These are phyloP conservation scores for Acronicta aceris DNA, from an alignment of 2,888 invertebrate species.

Conservation along the genomic window DNA sequence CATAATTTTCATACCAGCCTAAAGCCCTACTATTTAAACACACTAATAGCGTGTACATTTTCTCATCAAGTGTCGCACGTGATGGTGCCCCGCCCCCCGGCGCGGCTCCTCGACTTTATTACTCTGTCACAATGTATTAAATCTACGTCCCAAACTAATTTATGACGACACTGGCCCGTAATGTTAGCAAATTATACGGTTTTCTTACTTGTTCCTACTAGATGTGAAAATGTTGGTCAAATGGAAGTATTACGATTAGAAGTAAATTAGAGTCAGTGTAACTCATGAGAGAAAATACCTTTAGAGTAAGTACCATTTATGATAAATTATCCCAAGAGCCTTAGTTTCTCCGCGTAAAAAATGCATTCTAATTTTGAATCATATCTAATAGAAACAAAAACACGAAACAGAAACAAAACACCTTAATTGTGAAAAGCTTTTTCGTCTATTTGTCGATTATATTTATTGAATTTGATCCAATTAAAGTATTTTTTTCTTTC, in stretches of 20 bases:
- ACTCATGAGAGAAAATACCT: too few relatives aligned
- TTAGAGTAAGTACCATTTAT: too few relatives aligned
- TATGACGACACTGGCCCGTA: constrained; percentile 41
- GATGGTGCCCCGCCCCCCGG: constrained; percentile 6
- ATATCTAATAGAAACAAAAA: too few relatives aligned
- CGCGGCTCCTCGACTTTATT: constrained; percentile 26
- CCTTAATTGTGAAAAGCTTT: too few relatives aligned
- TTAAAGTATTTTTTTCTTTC: not conserved
- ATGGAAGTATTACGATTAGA: not conserved
- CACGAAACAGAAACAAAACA: too few relatives aligned
- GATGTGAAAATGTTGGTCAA: constrained; percentile 23
- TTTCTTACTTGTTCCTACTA: constrained; percentile 21
- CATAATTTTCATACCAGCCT: not conserved
- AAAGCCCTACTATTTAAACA: not conserved
- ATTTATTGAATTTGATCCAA: too few relatives aligned
- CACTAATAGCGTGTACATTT: constrained; percentile 23
- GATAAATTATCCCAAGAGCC: too few relatives aligned
- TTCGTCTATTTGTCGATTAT: too few relatives aligned
- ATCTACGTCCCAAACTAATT: constrained; percentile 46
- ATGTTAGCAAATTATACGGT: constrained; percentile 41
- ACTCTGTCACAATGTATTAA: constrained; percentile 42
- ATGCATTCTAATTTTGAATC: too few relatives aligned
- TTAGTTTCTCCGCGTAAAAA: too few relatives aligned
- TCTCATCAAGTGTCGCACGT: constrained; percentile 36
- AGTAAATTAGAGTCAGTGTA: not conserved